Percentiles rank a stretch among this genome's conserved stretches.
Conservation (phyloP, 2,113 vertebrate genomes). For the Mesembrinibis cayennensis region DNA sequence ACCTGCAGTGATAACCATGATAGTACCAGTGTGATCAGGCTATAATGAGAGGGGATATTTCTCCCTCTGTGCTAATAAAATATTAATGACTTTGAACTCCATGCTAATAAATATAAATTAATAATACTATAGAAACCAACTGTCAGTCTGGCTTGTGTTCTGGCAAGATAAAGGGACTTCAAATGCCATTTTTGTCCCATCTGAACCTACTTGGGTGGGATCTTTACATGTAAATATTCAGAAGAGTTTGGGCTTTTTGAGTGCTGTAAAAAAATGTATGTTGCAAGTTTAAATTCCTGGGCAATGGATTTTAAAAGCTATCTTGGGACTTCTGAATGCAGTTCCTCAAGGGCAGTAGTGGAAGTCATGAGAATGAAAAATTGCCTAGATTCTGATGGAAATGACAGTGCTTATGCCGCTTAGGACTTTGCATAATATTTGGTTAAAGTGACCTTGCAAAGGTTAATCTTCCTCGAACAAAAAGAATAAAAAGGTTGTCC, state of each 20-base stretch:
- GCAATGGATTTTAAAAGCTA: background rate
- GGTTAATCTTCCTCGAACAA: background rate
- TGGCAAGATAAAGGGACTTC: background rate
- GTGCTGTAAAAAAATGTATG: background rate
- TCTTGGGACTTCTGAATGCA: background rate
- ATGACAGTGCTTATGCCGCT: background rate
- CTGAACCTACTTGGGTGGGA: background rate
- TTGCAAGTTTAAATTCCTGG: slow-evolving; percentile 2
- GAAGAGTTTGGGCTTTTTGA: background rate
- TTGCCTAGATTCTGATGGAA: slow-evolving; percentile 14
- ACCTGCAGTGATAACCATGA: background rate
- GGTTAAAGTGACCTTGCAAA: background rate
- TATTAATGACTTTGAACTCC: background rate
- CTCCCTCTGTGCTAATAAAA: background rate
- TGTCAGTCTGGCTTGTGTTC: background rate
- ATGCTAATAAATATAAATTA: slow-evolving; percentile 32
- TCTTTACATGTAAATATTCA: background rate
- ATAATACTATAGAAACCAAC: background rate
- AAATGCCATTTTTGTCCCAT: background rate
- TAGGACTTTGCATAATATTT: background rate
- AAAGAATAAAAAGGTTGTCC: background rate
- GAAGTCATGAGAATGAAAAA: slow-evolving; percentile 8
- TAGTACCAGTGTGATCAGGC: background rate
- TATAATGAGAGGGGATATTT: background rate
- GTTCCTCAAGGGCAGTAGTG: background rate